Base-by-base conservation (phyloP, 2,113 vertebrate genomes). In the Nettapus auritus region DNA sequence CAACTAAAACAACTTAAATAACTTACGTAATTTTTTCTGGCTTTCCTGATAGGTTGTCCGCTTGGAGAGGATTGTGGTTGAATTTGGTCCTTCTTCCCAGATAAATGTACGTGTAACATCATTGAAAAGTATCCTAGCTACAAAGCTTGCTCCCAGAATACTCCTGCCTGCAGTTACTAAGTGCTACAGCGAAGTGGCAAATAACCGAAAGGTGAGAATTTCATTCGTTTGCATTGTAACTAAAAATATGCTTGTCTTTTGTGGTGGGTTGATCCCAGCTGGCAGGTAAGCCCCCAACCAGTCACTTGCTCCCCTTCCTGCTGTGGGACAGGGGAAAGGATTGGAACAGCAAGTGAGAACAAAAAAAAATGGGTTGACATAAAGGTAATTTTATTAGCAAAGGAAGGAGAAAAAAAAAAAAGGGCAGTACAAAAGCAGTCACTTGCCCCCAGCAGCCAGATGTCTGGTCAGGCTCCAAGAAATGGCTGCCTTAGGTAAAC, bases 71-170 rank as follows among this genome's bases (percentile, higher is more conserved):
- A 93, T 99, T 74, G 95, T 97, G 3, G 91, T 97, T 22, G 93
- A 97, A 67, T 97, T 98, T 34, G 97, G 98, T 34, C 83, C 98
- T n/a, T 86, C 97, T 52, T 95, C 98, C 16, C 99, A 99, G 94
- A 97, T 99, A 25, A 93, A 96, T 2, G 5, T 95, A 4, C 98
- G 98, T 1, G 96, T 99, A 29, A 44, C 91, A 1, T 98, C 98
- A 8, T 94, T 99, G 81, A 98, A 98, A 95, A 98, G 86, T 81
- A 98, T 98, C 8, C 90, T 99, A 10, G 98, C 99, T 16, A 98
- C 98, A 18, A 97, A 96, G 50, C 97, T 99, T n/a, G 98, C 98
- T 62, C 91, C 99, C 44, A 97, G 99, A 73, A 99, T 99, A 63
- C 97, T 99, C 6, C 75, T 99, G 87, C 99, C 99, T 69, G 98